Percentiles rank a stretch among this genome's conserved stretches.
Evolutionary conservation across 2,888 invertebrate species (phyloP).

Genomic region (Pseudococcus longispinus): DNA sequence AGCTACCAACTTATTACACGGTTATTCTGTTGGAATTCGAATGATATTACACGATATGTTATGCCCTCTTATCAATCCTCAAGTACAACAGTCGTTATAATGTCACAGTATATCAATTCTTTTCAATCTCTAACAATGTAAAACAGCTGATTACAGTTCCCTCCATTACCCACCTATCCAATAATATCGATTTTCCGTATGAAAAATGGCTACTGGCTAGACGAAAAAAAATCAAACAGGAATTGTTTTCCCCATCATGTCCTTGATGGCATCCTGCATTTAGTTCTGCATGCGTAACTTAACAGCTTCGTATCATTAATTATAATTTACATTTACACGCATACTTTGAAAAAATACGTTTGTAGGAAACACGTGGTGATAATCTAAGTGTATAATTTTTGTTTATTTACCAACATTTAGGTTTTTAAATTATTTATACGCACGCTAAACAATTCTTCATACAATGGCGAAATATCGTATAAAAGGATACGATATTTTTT

Average conservation of each 20-base stretch:
- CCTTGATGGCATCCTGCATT: constrained; percentile 36
- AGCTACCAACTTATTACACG: neutral
- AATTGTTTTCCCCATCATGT: constrained; percentile 20
- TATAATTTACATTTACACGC: neutral
- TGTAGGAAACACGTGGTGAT: neutral
- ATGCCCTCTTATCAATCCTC: neutral
- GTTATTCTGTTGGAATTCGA: neutral
- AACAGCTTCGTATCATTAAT: constrained; percentile 33
- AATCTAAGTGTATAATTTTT: neutral
- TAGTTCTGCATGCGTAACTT: constrained; percentile 28
- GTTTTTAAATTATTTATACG: neutral
- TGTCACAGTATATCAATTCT: neutral
- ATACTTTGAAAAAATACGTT: neutral
- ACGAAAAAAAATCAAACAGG: neutral
- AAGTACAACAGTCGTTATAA: neutral
- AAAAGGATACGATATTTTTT: neutral
- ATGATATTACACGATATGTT: neutral
- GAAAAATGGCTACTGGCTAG: neutral
- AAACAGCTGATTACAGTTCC: neutral
- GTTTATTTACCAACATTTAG: neutral
- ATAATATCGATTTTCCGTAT: neutral
- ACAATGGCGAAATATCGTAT: neutral
- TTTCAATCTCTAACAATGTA: neutral
- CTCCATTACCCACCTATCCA: neutral
- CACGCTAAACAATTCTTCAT: neutral